Percentiles rank a stretch among this genome's conserved stretches.
Evolutionary conservation across 1,140 invertebrate species (phyloP).

Genomic region (Apis laboriosa): DNA sequence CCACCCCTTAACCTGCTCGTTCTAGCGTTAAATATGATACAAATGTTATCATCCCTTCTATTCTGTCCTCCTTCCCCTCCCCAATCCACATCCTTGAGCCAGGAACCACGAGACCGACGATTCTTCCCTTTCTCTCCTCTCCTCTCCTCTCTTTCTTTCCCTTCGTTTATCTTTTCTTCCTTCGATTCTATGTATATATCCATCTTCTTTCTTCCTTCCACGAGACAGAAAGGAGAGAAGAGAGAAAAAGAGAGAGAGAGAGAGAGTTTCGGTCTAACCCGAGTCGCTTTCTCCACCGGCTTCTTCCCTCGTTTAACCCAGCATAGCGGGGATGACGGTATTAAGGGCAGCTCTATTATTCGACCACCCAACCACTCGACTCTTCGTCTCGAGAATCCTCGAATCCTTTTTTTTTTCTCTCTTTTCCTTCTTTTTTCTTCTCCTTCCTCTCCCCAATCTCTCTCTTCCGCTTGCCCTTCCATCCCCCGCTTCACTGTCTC

Average conservation of each 20-base stretch:
- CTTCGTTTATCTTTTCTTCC: conserved; percentile 25
- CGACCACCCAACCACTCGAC: conserved; percentile 74
- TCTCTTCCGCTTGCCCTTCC: conserved; percentile 42
- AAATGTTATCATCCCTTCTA: conserved; percentile 79
- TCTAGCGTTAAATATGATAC: conserved; percentile 80
- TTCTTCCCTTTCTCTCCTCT: conserved; percentile 37
- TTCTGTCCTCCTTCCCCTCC: conserved; percentile 63
- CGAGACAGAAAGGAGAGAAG: not conserved
- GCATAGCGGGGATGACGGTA: conserved; percentile 71
- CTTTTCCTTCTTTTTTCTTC: not conserved
- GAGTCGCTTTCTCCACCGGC: conserved; percentile 52
- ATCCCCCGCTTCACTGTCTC: conserved; percentile 26
- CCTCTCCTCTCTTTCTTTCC: not conserved
- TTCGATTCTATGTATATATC: not conserved
- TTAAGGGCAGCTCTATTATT: conserved; percentile 77
- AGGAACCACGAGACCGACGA: conserved; percentile 55
- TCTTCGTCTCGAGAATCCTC: conserved; percentile 71
- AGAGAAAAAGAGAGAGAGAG: not conserved
- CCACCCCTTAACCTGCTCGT: conserved; percentile 72
- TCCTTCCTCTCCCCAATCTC: conserved; percentile 28
- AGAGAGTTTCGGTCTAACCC: conserved; percentile 11
- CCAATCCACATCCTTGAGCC: conserved; percentile 37
- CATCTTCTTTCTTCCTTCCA: conserved; percentile 1
- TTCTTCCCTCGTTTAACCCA: conserved; percentile 67
- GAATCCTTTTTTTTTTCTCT: conserved; percentile 62